Base-by-base conservation (phyloP, 2,888 invertebrate species). In the Dryadula phaetusa region DNA sequence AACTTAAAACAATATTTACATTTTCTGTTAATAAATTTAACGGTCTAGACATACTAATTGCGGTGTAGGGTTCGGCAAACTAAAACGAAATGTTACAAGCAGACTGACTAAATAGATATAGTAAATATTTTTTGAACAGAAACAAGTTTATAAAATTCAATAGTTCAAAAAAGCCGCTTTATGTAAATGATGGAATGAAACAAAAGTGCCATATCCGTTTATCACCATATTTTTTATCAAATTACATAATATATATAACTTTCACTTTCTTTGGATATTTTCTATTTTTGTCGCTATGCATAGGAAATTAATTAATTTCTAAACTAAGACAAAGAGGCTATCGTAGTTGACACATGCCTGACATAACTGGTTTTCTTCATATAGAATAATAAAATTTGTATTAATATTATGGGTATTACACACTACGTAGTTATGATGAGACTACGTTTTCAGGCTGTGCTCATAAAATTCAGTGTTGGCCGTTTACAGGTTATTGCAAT, bases 181-280 rank as follows among this genome's bases (percentile, higher is more conserved):
- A 49, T 49, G 16, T 52, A 28, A 52, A 52, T 52, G 0, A 28
- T 25, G 16, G 8, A 28, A 52, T 4, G n/a, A 25, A n/a, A 47
- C 5, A 47, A 47, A 46, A 14, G 12, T 20, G 8, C 14, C 22
- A 22, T 6, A 22, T 47, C 14, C 14, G 47, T n/a, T 22, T 22
- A 22, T 47, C 2, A 47, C 6, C 12, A 12, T 20, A 6, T 0
- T 49, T 25, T 49, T 49, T 25, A 22, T 56, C 54, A 22, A 37
- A 22, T 56, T 56, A 56, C 54, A 14, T 37, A 56, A 56, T 20
- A 34, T 3, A 7, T n/a, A n/a, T n/a, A 8, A n/a, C 54, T 56
- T 56, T 56, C 54, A n/a, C 54, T 56, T 4, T 37, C 22, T 56
- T 56, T 37, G 20, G 22, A 56, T 22, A 37, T 37, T 40, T 34